These are phyloP conservation scores for Cichlasoma orientale DNA, from an alignment of 2,797 vertebrate genomes.

Conservation along the genomic window DNA sequence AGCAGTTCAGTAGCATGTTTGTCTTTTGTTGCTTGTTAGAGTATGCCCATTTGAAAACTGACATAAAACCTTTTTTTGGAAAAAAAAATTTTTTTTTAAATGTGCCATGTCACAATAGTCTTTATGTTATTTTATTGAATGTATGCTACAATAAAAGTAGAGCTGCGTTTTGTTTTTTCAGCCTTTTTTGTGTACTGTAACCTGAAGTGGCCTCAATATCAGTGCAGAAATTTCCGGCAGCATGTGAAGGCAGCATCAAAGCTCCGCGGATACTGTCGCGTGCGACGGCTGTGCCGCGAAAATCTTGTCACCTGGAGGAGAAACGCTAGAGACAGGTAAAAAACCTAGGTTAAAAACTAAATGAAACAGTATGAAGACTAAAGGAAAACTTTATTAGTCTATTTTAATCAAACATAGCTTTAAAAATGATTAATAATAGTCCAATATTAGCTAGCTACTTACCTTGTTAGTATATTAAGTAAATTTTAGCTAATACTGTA, in stretches of 20 bases:
- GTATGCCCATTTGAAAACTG: background rate
- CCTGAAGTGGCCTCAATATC: background rate
- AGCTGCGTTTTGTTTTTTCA: too few relatives aligned
- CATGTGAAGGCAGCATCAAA: background rate
- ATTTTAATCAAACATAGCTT: background rate
- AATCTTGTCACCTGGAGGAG: background rate
- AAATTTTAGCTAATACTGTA: background rate
- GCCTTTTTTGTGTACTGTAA: background rate
- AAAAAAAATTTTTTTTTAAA: background rate
- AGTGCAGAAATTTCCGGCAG: background rate
- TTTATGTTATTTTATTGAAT: background rate
- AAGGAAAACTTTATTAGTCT: background rate
- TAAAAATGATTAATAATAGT: background rate
- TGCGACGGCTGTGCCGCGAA: background rate
- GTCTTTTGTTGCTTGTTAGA: background rate
- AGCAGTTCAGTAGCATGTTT: background rate
- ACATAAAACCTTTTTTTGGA: background rate
- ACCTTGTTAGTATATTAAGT: background rate
- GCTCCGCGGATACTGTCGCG: background rate
- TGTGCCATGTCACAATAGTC: background rate
- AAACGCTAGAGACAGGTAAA: background rate
- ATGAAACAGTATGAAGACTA: background rate
- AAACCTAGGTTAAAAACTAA: background rate
- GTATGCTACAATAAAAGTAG: background rate
- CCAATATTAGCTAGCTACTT: background rate